Evolutionary conservation across 2,888 invertebrate species (phyloP).

Genomic region (Ganaspis brasiliensis): DNA sequence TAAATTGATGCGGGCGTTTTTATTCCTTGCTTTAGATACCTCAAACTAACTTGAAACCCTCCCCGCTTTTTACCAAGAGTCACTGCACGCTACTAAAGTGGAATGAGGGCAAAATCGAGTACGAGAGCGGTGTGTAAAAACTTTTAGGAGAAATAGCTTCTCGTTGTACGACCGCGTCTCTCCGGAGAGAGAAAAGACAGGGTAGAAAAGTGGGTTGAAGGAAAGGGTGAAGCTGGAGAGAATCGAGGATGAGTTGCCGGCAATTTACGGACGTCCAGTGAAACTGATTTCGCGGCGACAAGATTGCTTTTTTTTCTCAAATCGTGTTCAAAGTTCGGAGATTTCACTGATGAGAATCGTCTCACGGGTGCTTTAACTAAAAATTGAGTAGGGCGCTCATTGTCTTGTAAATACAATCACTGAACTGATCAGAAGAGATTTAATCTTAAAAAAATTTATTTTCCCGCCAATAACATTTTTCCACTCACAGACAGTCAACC

Average conservation of each 20-base stretch:
- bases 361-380: constrained; percentile 47
- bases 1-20: constrained; percentile 37
- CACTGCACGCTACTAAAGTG: constrained; percentile 4
- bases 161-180: constrained; percentile 36
- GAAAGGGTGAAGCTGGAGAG: neutral
- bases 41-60: constrained; percentile 27
- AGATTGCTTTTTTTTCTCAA: constrained; percentile 65
- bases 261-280: constrained; percentile 71
- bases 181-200: neutral
- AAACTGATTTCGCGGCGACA: constrained; percentile 72
- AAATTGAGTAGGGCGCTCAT: constrained; percentile 8
- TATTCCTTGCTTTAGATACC: constrained; percentile 15
- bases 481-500: neutral
- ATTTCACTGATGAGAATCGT: constrained; percentile 41
- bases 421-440: too few relatives aligned
- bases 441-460: neutral
- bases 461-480: neutral
- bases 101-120: constrained; percentile 29
- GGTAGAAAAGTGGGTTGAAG: neutral
- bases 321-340: neutral
- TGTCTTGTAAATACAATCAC: constrained; percentile 32
- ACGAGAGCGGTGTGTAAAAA: constrained; percentile 39
- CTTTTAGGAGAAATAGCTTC: constrained; percentile 42
- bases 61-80: constrained; percentile 26
- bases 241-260: constrained; percentile 63